Evolutionary conservation across 2,888 invertebrate genomes (phyloP), one percentile per base, ranked within the genome.

Genomic region (Amiota communis): DNA sequence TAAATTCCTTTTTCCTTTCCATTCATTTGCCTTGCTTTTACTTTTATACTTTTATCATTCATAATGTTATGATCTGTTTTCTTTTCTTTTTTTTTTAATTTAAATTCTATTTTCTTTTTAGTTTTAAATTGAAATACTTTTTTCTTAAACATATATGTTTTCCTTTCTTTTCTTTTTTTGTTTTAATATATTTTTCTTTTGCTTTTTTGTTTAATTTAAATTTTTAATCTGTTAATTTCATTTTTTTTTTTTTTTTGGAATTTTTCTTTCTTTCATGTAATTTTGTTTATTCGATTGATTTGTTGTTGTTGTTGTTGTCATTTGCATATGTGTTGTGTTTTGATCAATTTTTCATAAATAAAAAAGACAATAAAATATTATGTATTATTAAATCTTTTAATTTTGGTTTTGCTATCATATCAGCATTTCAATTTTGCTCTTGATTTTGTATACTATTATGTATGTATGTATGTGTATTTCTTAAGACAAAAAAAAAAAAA

Each of bases 111-210:
- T 46, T 15, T 61, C 11, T 68, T 63, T 4, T 63, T 49, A 2
- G n/a, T 63, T 67, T 69, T 46, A 53, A 20, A 51, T 49, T 17
- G 73, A 70, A 23, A 70, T 68, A 69, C 72, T 71, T 74, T 74
- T 73, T 0, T 61, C 72, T 72, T 75, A 73, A 23, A 23, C 3
- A 23, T 23, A 23, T 3, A 23, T 23, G 3, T 23, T 23, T 23
- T 23, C 1, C 23, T 23, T 23, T 23, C 23, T 23, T 23, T 23
- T 23, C 23, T 23, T 3, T 23, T 23, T 23, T 69, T 74, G 69
- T 88, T 88, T 74, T 75, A 76, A 75, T 73, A 70, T 76, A 74
- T 73, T 72, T 72, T 77, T n/a, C n/a, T n/a, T 53, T 86, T 80
- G 6, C 4, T 61, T n/a, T 53, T 53, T 2, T 53, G 8, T 53